Evolutionary conservation across 1,140 invertebrate species (phyloP).

Genomic region (Zaprionus africanus): DNA sequence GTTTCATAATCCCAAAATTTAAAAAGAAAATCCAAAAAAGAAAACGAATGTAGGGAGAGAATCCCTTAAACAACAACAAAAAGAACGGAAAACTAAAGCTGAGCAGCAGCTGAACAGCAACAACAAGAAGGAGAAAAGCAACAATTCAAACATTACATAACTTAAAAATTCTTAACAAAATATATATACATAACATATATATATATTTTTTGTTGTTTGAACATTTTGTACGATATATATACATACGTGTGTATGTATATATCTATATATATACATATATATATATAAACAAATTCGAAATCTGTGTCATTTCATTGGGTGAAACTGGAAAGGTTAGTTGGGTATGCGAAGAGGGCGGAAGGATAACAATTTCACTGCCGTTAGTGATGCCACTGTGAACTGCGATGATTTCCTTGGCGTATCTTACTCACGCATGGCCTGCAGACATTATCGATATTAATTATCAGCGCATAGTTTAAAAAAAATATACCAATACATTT

Average conservation of each 20-base stretch:
- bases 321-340: not conserved
- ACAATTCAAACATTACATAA: slow-evolving; percentile 36
- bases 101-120: slow-evolving; percentile 4
- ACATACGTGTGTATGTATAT: slow-evolving; percentile 22
- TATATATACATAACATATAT: slow-evolving; percentile 41
- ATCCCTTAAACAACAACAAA: slow-evolving; percentile 10
- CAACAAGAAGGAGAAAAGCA: slow-evolving; percentile 15
- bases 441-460: too few relatives aligned
- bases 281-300: slow-evolving; percentile 40
- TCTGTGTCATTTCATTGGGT: slow-evolving; percentile 14
- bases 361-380: not conserved
- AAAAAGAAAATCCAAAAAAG: slow-evolving; percentile 20
- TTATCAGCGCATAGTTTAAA: too few relatives aligned
- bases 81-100: not conserved
- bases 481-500: too few relatives aligned
- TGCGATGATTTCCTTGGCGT: not conserved
- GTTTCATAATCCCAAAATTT: slow-evolving; percentile 35
- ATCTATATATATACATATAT: slow-evolving; percentile 41
- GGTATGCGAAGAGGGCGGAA: not conserved
- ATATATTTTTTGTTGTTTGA: slow-evolving; percentile 48
- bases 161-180: slow-evolving; percentile 41
- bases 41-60: slow-evolving; percentile 10
- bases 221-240: slow-evolving; percentile 49
- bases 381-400: too few relatives aligned
- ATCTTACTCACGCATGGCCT: too few relatives aligned